Conservation (phyloP, 2,113 vertebrate species). For the Gymnocephalus cernua region DNA sequence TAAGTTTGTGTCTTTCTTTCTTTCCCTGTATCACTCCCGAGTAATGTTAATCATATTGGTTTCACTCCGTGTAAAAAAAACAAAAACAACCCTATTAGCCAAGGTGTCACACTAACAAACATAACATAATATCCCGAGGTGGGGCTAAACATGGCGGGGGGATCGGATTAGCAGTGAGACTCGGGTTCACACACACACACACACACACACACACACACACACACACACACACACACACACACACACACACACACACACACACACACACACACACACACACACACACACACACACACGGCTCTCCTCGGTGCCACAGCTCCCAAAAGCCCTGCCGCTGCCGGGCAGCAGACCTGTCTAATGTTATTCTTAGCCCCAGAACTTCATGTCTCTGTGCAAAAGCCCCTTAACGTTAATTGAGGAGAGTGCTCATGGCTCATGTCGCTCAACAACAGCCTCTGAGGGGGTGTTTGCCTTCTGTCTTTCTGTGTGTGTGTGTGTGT, state of each 20-base stretch:
- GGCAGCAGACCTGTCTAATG: constrained; percentile 62
- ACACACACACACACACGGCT: constrained; percentile 41
- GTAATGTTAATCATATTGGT: constrained; percentile 65
- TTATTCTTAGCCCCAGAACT: constrained; percentile 81
- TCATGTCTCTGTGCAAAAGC: constrained; percentile 72
- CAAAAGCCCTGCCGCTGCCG: constrained; percentile 30
- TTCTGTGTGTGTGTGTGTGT: constrained; percentile 32
- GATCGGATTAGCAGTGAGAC: constrained; percentile 71
- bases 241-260: constrained; percentile 41
- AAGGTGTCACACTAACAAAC: constrained; percentile 74
- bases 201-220: constrained; percentile 41
- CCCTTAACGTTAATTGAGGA: constrained; percentile 79
- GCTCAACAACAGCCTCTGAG: constrained; percentile 62
- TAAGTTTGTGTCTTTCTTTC: constrained; percentile 13
- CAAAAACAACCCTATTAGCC: constrained; percentile 65
- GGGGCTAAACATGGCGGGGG: constrained; percentile 73
- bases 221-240: constrained; percentile 41
- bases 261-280: constrained; percentile 41
- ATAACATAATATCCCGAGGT: constrained; percentile 73
- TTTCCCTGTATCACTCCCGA: constrained; percentile 22
- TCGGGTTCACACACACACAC: constrained; percentile 48
- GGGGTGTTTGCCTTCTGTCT: constrained; percentile 42
- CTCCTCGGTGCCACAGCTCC: constrained; percentile 51
- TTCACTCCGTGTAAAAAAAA: constrained; percentile 59
- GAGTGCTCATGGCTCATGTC: constrained; percentile 66